phyloP scores from a whole-genome alignment of 1,140 invertebrate genomes.

The Palaemon carinicauda region DNA sequence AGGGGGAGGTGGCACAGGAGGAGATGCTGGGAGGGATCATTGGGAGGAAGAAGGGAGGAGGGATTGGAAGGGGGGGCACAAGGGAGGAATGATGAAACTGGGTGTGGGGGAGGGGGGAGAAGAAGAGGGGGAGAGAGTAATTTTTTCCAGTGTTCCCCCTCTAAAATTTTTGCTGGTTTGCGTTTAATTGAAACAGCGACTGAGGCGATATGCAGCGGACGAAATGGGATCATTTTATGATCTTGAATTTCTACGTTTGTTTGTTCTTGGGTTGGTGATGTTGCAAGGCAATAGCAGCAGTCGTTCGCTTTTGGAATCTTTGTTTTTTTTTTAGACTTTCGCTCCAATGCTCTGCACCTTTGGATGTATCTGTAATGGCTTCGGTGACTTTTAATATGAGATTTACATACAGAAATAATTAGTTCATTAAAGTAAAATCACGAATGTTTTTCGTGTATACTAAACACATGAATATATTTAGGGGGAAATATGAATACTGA shows the following conservation, averaged over 20 bases:
- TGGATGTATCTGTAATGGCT: too few relatives aligned
- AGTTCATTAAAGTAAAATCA: too few relatives aligned
- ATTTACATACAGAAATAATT: too few relatives aligned
- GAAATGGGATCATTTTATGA: background rate
- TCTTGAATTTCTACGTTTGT: background rate
- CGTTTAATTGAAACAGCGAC: slow-evolving; percentile 46
- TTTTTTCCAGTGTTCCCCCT: background rate
- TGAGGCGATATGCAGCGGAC: slow-evolving; percentile 4
- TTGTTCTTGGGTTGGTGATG: background rate
- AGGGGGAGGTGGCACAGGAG: too few relatives aligned
- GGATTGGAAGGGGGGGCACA: background rate
- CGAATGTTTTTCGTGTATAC: too few relatives aligned
- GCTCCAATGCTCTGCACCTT: too few relatives aligned
- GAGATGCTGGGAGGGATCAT: background rate
- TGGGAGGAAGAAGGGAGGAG: background rate
- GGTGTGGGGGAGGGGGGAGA: background rate
- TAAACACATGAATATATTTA: too few relatives aligned
- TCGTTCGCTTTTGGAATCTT: too few relatives aligned
- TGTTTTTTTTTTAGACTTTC: too few relatives aligned
- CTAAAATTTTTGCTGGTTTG: slow-evolving; percentile 39
- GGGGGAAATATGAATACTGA: too few relatives aligned
- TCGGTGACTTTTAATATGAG: too few relatives aligned
- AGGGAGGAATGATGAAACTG: background rate
- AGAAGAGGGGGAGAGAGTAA: background rate
- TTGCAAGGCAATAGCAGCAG: background rate